A percentile compares a stretch with the other conserved stretches of the same genome.
phyloP scores from a whole-genome alignment of 2,888 invertebrate species.

The Phasia obesa region DNA sequence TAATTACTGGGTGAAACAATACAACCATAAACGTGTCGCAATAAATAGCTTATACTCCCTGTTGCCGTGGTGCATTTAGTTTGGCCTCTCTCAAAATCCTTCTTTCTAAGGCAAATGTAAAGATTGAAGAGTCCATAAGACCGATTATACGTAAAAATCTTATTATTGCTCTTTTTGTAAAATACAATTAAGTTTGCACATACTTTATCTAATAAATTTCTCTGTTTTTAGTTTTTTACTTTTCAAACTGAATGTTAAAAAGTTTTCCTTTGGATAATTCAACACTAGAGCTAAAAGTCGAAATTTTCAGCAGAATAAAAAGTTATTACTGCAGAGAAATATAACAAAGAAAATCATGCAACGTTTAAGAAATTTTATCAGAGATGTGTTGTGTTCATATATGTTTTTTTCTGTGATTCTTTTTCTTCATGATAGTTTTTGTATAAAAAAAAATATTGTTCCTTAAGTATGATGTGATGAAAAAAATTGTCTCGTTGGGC shows the following conservation, averaged over 20 bases:
- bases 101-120: too few species aligned
- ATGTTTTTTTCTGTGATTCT: background rate
- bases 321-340: background rate
- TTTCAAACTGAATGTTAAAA: background rate
- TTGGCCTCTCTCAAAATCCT: too few species aligned
- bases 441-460: too few species aligned
- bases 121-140: too few species aligned
- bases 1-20: too few species aligned
- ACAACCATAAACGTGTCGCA: too few species aligned
- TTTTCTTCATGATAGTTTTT: too few species aligned
- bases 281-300: slow-evolving; percentile 3
- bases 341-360: background rate
- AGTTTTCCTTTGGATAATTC: slow-evolving; percentile 1
- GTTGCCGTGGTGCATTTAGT: too few species aligned
- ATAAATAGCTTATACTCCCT: too few species aligned
- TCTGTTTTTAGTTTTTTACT: background rate
- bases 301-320: slow-evolving; percentile 9
- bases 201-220: background rate
- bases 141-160: background rate
- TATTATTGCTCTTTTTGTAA: background rate
- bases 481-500: too few species aligned
- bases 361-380: slow-evolving; percentile 1
- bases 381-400: background rate
- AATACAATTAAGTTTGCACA: slow-evolving; percentile 25
- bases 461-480: too few species aligned